These are phyloP conservation scores for Thamnophis sirtalis DNA, from an alignment of 2,113 vertebrate genomes.

Conservation along the genomic window DNA sequence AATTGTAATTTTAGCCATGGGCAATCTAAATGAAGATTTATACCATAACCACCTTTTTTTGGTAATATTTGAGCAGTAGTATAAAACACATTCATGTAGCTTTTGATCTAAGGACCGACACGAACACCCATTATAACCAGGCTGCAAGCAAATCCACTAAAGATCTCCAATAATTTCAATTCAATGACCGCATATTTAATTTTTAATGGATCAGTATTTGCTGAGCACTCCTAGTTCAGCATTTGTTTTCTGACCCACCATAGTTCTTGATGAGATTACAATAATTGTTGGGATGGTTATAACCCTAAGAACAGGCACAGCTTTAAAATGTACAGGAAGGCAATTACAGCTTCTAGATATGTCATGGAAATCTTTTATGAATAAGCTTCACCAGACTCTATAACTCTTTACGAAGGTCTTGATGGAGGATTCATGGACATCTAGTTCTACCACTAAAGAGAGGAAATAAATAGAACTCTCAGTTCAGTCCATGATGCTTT, in stretches of 20 bases:
- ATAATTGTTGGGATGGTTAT: background rate
- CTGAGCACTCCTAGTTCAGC: background rate
- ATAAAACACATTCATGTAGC: background rate
- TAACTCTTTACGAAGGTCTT: background rate
- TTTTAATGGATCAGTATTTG: background rate
- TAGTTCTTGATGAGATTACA: background rate
- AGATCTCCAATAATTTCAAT: background rate
- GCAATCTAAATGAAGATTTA: background rate
- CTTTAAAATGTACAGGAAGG: background rate
- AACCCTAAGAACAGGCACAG: slow-evolving; percentile 14
- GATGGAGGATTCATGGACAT: background rate
- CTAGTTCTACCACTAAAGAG: background rate
- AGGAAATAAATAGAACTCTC: background rate
- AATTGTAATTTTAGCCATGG: slow-evolving; percentile 44
- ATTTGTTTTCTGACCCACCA: background rate
- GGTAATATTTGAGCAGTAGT: background rate
- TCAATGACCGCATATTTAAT: background rate
- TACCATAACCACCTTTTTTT: background rate
- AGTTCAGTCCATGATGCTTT: background rate
- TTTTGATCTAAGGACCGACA: background rate
- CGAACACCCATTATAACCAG: background rate
- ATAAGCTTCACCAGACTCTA: background rate
- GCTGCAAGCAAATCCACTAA: background rate
- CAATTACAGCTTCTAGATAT: background rate
- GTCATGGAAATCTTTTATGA: background rate